Conservation (phyloP, 2,113 vertebrate species). For the Siniperca knerii region DNA sequence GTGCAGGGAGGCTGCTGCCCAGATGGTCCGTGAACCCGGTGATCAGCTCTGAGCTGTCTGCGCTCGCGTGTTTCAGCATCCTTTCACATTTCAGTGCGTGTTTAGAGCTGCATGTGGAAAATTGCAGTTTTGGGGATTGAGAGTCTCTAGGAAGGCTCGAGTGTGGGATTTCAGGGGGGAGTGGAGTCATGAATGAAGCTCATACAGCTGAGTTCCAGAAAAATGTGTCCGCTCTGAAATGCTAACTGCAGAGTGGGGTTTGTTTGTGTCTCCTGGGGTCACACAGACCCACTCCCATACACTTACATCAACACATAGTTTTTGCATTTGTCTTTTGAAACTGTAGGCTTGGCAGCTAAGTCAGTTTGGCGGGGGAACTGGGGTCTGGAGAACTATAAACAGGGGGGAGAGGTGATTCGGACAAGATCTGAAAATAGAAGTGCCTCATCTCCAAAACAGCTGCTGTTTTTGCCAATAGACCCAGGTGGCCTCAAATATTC, state of each 20-base stretch:
- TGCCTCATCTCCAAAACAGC: slow-evolving; percentile 92
- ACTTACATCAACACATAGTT: slow-evolving; percentile 84
- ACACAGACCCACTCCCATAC: slow-evolving; percentile 70
- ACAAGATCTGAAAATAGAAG: slow-evolving; percentile 91
- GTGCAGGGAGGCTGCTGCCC: slow-evolving; percentile 64
- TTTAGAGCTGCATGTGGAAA: slow-evolving; percentile 66
- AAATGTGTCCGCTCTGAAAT: slow-evolving; percentile 50
- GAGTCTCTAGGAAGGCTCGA: slow-evolving; percentile 48
- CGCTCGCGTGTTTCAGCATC: slow-evolving; percentile 69
- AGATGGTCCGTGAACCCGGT: slow-evolving; percentile 75
- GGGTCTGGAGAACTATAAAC: slow-evolving; percentile 84
- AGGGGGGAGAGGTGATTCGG: slow-evolving; percentile 81
- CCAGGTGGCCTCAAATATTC: slow-evolving; percentile 91
- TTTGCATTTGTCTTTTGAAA: slow-evolving; percentile 80
- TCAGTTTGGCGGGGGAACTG: slow-evolving; percentile 70
- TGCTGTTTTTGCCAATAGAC: slow-evolving; percentile 95
- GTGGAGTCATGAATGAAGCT: slow-evolving; percentile 53
- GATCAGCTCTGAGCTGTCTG: slow-evolving; percentile 53
- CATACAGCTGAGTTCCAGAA: slow-evolving; percentile 56
- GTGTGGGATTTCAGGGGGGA: slow-evolving; percentile 35
- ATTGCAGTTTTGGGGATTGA: slow-evolving; percentile 64
- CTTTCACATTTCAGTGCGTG: slow-evolving; percentile 59
- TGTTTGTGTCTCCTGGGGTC: slow-evolving; percentile 52
- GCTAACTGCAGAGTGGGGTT: slow-evolving; percentile 65
- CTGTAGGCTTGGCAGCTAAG: slow-evolving; percentile 67